These are phyloP conservation scores for Plusia festucae DNA, from an alignment of 2,888 invertebrate genomes.

Conservation along the genomic window DNA sequence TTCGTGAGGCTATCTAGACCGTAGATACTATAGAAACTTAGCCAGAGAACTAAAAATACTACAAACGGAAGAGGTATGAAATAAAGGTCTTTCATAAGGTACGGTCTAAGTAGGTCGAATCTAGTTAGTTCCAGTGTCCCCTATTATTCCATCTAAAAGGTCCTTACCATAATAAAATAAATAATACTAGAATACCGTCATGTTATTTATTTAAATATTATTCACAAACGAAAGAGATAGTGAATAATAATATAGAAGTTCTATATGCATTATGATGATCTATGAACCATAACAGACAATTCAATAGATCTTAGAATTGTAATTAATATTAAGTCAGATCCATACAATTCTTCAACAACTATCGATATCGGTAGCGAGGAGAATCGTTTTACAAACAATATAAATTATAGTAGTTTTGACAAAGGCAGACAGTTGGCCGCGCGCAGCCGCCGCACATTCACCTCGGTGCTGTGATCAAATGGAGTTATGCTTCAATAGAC, in stretches of 20 bases:
- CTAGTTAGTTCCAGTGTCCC: not conserved
- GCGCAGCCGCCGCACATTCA: constrained; percentile 72
- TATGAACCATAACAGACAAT: constrained; percentile 20
- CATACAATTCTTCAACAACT: constrained; percentile 68
- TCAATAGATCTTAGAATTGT: constrained; percentile 15
- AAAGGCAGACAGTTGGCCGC: constrained; percentile 77
- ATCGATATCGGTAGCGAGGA: constrained; percentile 68
- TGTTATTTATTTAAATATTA: not conserved
- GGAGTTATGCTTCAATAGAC: constrained; percentile 56
- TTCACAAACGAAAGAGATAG: not conserved
- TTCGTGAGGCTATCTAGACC: too few species aligned
- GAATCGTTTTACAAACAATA: constrained; percentile 86
- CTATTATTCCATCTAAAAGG: not conserved
- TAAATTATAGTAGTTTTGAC: constrained; percentile 84
- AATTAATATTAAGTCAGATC: constrained; percentile 56
- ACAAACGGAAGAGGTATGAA: not conserved
- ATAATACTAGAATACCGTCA: not conserved
- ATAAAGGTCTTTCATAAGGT: not conserved
- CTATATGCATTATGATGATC: not conserved
- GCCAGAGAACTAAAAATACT: not conserved
- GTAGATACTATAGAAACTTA: too few species aligned
- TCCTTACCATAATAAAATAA: not conserved
- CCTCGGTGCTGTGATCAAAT: constrained; percentile 56
- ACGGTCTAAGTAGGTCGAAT: not conserved
- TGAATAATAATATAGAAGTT: not conserved